A percentile compares a stretch with the other conserved stretches of the same genome.
These are phyloP conservation scores for Pipistrellus nathusii DNA, from an alignment of 2,797 vertebrate genomes.

Conservation along the genomic window DNA sequence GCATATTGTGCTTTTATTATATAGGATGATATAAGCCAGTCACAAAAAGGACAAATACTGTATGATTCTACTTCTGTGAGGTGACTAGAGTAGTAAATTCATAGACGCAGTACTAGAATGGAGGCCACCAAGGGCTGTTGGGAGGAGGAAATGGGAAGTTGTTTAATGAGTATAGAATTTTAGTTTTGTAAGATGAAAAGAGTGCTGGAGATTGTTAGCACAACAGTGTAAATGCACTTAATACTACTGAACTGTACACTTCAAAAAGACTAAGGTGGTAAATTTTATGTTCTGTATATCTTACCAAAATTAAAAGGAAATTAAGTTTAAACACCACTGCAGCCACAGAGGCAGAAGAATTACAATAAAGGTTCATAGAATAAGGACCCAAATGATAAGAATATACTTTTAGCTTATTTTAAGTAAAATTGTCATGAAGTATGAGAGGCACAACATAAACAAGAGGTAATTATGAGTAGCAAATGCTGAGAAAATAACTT, in stretches of 20 bases:
- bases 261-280: not conserved
- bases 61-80: not conserved
- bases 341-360: not conserved
- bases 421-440: not conserved
- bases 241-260: not conserved
- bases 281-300: not conserved
- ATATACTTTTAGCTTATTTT: not conserved
- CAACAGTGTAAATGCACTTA: not conserved
- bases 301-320: not conserved
- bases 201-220: not conserved
- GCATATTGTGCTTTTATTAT: too few relatives aligned
- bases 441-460: not conserved
- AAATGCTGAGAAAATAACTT: not conserved
- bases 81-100: not conserved
- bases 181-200: not conserved
- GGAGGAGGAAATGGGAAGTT: not conserved
- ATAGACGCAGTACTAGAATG: not conserved
- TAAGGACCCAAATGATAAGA: not conserved
- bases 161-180: not conserved
- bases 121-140: too few relatives aligned
- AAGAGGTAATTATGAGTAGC: not conserved
- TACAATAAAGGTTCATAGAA: not conserved
- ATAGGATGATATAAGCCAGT: not conserved
- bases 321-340: not conserved
- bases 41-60: not conserved